Percentiles rank a stretch among this genome's conserved stretches.
Evolutionary conservation across 2,113 vertebrate species (phyloP).

Genomic region (Nothocercus nigrocapillus): DNA sequence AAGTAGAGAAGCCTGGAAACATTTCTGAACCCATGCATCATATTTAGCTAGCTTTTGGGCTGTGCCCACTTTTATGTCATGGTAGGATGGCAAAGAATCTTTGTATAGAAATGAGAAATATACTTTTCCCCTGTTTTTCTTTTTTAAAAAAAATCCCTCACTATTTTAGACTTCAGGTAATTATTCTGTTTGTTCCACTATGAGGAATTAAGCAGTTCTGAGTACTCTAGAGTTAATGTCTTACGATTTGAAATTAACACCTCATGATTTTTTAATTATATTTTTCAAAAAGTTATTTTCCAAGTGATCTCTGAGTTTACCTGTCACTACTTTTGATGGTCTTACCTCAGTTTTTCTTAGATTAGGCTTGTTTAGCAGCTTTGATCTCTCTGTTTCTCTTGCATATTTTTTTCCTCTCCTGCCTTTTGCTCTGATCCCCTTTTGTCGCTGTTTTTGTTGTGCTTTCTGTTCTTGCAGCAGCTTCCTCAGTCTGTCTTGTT

Average conservation of each 20-base stretch:
- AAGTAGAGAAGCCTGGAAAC: conserved; percentile 61
- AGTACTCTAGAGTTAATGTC: neutral
- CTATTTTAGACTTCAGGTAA: neutral
- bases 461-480: neutral
- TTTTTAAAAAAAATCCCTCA: neutral
- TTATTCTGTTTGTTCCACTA: neutral
- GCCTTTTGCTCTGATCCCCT: neutral
- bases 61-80: neutral
- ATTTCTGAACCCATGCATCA: conserved; percentile 22
- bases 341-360: neutral
- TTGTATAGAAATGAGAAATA: neutral
- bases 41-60: neutral
- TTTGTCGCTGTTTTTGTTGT: neutral
- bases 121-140: neutral
- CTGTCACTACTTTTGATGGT: neutral
- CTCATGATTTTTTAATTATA: neutral
- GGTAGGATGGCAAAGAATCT: conserved; percentile 44
- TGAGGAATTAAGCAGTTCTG: neutral
- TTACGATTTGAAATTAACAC: neutral
- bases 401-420: neutral
- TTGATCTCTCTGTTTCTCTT: neutral
- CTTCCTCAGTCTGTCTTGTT: neutral
- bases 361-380: neutral
- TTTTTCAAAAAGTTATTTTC: neutral
- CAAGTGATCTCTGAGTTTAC: neutral